Base-by-base conservation (phyloP, 2,113 vertebrate genomes). In the Prochilodus magdalenae region DNA sequence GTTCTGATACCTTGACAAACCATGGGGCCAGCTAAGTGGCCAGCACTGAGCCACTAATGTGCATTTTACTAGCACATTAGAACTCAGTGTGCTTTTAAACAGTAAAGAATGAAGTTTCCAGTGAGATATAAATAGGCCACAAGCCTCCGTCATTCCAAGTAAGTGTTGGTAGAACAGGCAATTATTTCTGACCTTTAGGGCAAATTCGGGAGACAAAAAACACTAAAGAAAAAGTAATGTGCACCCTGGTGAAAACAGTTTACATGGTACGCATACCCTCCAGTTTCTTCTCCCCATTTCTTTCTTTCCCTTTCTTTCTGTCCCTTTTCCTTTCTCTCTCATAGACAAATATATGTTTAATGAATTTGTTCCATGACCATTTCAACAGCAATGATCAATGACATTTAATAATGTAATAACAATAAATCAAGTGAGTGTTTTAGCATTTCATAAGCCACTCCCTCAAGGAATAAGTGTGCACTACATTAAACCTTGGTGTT, bases 121-220 rank as follows among this genome's bases (percentile, higher is more conserved):
- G 66, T 36, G 33, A 44, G 36, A 7, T 44, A 70, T 44, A 70
- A 44, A 44, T 70, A 70, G 66, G 66, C 6, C 66, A 44, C 13
- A 18, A 40, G 66, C 22, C 36, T 70, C 36, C 22, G 36, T 70
- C 66, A 70, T 24, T 44, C 36, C 36, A 44, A 70, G 66, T 24
- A 44, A 40, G 65, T 67, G 66, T 44, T 44, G 20, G 66, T 70
- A 40, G 66, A 70, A 44, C 66, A 44, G 44, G 66, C 66, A 70
- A 70, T 70, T 70, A 70, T 70, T 70, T 70, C 66, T 70, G 66
- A 70, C 33, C 66, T 70, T 70, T 44, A 70, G 66, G 66, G 66
- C 33, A 70, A 70, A 70, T 70, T 22, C 66, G 44, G 66, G 36
- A 70, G 66, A 70, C 66, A 44, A 44, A 67, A 69, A 40, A 70